phyloP scores from a whole-genome alignment of 2,113 vertebrate genomes.

The Himantopus leucocephalus region DNA sequence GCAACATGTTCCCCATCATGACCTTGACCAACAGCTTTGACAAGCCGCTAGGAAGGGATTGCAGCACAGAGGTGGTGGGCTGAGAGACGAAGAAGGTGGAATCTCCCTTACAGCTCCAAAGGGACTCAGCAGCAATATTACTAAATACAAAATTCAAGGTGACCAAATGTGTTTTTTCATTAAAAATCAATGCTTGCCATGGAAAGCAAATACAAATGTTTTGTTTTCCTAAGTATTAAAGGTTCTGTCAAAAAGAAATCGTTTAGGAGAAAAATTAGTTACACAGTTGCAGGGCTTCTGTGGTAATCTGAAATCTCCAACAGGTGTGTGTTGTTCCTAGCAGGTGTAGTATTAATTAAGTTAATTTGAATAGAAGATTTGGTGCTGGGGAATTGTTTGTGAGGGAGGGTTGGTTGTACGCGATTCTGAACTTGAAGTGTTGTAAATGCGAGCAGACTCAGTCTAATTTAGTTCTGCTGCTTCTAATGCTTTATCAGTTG shows the following conservation, averaged over 20 bases:
- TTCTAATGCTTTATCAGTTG: neutral
- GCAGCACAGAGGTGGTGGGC: neutral
- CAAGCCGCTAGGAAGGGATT: neutral
- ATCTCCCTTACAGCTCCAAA: neutral
- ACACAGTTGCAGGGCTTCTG: neutral
- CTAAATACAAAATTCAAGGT: neutral
- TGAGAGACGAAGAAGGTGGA: neutral
- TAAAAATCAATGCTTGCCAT: neutral
- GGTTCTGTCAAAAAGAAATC: neutral
- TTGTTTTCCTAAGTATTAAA: neutral
- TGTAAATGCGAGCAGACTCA: neutral
- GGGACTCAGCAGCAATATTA: neutral
- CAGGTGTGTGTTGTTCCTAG: neutral
- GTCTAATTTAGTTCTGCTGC: neutral
- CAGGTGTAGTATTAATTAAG: neutral
- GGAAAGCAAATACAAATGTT: neutral
- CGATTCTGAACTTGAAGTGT: neutral
- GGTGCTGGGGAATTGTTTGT: neutral
- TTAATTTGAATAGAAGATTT: neutral
- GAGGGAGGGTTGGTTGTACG: neutral
- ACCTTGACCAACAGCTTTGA: rapidly evolving
- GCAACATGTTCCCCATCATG: neutral
- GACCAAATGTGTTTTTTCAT: neutral
- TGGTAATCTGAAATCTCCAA: neutral
- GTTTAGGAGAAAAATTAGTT: neutral